phyloP scores from a whole-genome alignment of 2,888 invertebrate species.

The Leucophenga maculata region DNA sequence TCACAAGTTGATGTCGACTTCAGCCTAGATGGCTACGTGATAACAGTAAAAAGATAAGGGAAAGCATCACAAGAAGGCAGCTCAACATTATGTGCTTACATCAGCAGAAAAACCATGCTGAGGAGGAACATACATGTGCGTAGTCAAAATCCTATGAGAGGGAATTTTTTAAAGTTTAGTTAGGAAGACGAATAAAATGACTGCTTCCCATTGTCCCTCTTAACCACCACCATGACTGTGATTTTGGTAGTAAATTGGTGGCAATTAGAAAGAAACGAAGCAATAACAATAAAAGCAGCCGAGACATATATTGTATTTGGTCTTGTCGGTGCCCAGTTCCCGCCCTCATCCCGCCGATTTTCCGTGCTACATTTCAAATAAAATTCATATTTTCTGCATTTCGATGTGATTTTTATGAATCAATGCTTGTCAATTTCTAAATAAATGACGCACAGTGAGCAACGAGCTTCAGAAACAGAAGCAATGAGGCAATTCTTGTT shows the following conservation, averaged over 20 bases:
- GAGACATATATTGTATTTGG: constrained; percentile 18
- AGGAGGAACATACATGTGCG: not conserved
- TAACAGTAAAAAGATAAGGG: constrained; percentile 12
- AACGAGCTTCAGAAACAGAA: constrained; percentile 21
- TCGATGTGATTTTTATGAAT: constrained; percentile 15
- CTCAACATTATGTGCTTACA: constrained; percentile 42
- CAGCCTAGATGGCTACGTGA: constrained; percentile 25
- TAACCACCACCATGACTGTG: not conserved
- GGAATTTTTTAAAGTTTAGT: no score
- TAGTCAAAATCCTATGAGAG: not conserved
- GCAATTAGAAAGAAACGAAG: constrained; percentile 41
- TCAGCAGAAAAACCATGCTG: constrained; percentile 37
- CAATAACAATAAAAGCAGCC: constrained; percentile 17
- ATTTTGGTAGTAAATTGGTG: constrained; percentile 18
- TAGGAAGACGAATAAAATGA: no score
- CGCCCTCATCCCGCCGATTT: not conserved
- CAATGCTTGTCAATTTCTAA: constrained; percentile 49
- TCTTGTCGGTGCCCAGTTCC: not conserved
- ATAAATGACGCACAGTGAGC: constrained; percentile 54
- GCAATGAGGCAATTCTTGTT: not conserved
- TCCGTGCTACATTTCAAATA: constrained; percentile 52
- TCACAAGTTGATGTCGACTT: constrained; percentile 16
- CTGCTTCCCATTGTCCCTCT: no score
- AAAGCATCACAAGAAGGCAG: not conserved
- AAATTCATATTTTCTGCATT: constrained; percentile 56